phyloP scores from a whole-genome alignment of 2,888 invertebrate genomes.

The Aleiodes testaceus region DNA sequence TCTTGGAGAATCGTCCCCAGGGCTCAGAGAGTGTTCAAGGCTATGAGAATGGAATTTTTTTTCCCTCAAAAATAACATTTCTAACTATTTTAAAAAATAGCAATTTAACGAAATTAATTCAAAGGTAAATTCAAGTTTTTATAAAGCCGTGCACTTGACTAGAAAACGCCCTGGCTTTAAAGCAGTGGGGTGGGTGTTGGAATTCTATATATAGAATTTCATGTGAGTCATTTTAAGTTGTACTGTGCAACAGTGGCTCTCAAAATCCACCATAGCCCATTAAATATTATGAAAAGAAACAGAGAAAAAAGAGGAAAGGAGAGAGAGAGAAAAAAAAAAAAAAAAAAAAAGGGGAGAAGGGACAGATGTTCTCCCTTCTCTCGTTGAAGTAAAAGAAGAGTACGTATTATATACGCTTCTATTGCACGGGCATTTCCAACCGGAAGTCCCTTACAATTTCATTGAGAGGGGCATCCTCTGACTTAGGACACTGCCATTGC shows the following conservation, averaged over 20 bases:
- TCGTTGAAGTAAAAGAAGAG: no score
- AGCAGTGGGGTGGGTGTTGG: constrained; percentile 58
- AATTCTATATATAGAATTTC: constrained; percentile 61
- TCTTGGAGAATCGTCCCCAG: no score
- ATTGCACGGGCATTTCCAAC: constrained; percentile 10
- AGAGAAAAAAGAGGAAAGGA: no score
- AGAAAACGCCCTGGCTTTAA: constrained; percentile 57
- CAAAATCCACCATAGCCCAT: constrained; percentile 20
- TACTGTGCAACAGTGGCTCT: constrained; percentile 48
- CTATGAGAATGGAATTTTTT: constrained; percentile 23
- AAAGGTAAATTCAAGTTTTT: constrained; percentile 66
- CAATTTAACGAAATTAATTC: neutral
- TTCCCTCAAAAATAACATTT: no score
- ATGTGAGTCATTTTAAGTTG: constrained; percentile 63
- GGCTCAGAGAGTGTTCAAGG: constrained; percentile 7
- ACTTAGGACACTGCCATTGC: constrained; percentile 19
- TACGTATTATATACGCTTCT: neutral
- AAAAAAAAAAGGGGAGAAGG: no score
- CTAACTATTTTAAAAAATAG: neutral
- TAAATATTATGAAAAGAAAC: neutral
- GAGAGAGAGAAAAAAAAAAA: no score
- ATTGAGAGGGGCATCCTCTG: constrained; percentile 15
- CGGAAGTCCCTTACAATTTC: constrained; percentile 23
- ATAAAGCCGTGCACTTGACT: constrained; percentile 62
- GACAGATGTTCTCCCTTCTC: no score